These are phyloP conservation scores for Amblyteles armatorius DNA, from an alignment of 2,888 invertebrate species.

Conservation along the genomic window DNA sequence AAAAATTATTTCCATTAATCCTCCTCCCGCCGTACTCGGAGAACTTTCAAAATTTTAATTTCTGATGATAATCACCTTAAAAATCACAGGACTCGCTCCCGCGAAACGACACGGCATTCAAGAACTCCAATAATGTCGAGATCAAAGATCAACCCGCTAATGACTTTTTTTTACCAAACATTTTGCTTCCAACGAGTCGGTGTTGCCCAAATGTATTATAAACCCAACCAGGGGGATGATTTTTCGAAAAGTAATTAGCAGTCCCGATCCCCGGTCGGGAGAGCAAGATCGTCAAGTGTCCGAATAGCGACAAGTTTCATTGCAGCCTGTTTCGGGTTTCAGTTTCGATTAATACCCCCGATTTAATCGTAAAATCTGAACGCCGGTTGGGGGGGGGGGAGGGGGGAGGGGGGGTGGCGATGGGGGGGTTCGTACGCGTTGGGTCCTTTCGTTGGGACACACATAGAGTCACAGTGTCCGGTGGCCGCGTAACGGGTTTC, in stretches of 20 bases:
- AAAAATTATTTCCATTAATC: neutral
- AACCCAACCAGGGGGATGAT: too few relatives aligned
- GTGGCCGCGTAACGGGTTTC: conserved; percentile 65
- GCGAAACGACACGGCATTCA: neutral
- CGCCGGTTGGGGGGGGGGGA: conserved; percentile 28
- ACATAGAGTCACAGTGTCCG: conserved; percentile 23
- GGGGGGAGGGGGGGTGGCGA: too few relatives aligned
- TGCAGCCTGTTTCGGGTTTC: conserved; percentile 57
- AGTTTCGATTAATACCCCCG: conserved; percentile 78
- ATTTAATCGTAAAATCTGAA: conserved; percentile 82
- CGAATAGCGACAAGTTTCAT: conserved; percentile 48
- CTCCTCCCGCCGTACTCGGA: neutral
- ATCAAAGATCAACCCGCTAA: too few relatives aligned
- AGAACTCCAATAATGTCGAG: neutral
- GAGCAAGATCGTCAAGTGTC: conserved; percentile 51
- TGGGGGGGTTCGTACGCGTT: neutral
- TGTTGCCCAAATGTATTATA: neutral
- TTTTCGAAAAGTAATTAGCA: too few relatives aligned
- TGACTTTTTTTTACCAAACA: too few relatives aligned
- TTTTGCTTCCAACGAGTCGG: neutral
- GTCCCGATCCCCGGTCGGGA: neutral
- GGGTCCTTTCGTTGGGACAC: neutral
- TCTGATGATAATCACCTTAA: neutral
- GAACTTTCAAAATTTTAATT: neutral
- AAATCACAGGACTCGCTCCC: neutral